Conservation (phyloP, 1,140 invertebrate genomes). For the Drosophila grimshawi region DNA sequence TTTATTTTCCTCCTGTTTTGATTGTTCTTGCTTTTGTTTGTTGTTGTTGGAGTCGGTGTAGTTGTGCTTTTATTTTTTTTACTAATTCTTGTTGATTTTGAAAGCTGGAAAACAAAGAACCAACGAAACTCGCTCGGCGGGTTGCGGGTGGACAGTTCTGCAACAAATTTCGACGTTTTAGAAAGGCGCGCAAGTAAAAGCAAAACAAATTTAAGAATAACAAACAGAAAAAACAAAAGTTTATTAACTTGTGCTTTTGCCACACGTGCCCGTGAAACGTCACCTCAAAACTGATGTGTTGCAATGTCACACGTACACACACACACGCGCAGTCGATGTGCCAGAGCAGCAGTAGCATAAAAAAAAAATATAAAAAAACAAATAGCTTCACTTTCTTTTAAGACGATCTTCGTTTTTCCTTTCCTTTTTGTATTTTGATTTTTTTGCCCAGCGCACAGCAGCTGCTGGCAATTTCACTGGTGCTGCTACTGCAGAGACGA, state of each 20-base stretch:
- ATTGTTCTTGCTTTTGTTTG: constrained; percentile 18
- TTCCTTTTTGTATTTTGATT: constrained; percentile 51
- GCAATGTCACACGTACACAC: constrained; percentile 27
- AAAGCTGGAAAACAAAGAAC: constrained; percentile 14
- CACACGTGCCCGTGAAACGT: constrained; percentile 23
- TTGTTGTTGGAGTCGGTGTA: background rate
- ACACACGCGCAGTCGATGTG: background rate
- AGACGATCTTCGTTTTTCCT: constrained; percentile 73
- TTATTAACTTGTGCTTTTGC: background rate
- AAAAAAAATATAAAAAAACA: constrained; percentile 10
- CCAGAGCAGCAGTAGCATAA: constrained; percentile 6
- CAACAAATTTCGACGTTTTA: constrained; percentile 51
- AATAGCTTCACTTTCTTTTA: constrained; percentile 72
- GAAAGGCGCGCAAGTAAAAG: constrained; percentile 38
- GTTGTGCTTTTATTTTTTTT: background rate
- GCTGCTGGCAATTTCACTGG: constrained; percentile 34
- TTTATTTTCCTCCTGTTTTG: constrained; percentile 3
- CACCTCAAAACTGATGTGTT: constrained; percentile 9
- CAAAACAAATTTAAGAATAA: constrained; percentile 14
- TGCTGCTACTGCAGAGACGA: constrained; percentile 13
- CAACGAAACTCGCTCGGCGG: constrained; percentile 2
- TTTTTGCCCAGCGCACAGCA: constrained; percentile 18
- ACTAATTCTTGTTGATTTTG: background rate
- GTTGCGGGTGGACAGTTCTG: constrained; percentile 33
- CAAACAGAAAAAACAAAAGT: constrained; percentile 10